A percentile compares a stretch with the other conserved stretches of the same genome.
Conservation (phyloP, 2,888 invertebrate species). For the Phaonia tiefii region DNA sequence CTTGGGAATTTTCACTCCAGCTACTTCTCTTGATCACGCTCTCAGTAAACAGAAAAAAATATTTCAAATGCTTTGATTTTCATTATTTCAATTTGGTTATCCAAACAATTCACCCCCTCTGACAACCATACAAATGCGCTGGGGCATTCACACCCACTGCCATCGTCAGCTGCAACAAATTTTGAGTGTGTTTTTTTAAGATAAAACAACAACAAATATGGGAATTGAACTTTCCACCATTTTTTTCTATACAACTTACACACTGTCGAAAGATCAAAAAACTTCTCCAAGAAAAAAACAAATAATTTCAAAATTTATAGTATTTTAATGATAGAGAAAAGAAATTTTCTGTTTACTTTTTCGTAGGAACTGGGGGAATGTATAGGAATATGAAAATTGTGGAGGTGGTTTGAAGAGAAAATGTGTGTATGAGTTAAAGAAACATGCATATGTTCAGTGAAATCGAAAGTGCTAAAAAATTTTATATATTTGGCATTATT, state of each 20-base stretch:
- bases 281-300: conserved; percentile 10
- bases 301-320: conserved; percentile 25
- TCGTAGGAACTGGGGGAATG: too few relatives aligned
- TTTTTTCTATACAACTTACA: conserved; percentile 34
- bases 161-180: neutral
- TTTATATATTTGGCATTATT: too few relatives aligned
- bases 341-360: neutral
- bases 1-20: too few relatives aligned
- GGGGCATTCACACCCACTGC: conserved; percentile 10
- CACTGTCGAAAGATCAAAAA: conserved; percentile 48
- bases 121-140: conserved; percentile 24
- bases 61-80: neutral
- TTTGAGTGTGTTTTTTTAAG: conserved; percentile 5
- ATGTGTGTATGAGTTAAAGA: too few relatives aligned
- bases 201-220: neutral
- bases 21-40: too few relatives aligned
- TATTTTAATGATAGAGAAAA: conserved; percentile 31
- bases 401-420: too few relatives aligned
- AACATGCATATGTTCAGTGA: too few relatives aligned
- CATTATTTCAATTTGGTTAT: conserved; percentile 35
- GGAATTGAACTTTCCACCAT: neutral
- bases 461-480: too few relatives aligned
- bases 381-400: too few relatives aligned
- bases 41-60: too few relatives aligned
- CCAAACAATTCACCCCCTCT: conserved; percentile 19